Evolutionary conservation across 2,888 invertebrate genomes (phyloP), one percentile per base, ranked within the genome.

Genomic region (Philopedon plagiatum): DNA sequence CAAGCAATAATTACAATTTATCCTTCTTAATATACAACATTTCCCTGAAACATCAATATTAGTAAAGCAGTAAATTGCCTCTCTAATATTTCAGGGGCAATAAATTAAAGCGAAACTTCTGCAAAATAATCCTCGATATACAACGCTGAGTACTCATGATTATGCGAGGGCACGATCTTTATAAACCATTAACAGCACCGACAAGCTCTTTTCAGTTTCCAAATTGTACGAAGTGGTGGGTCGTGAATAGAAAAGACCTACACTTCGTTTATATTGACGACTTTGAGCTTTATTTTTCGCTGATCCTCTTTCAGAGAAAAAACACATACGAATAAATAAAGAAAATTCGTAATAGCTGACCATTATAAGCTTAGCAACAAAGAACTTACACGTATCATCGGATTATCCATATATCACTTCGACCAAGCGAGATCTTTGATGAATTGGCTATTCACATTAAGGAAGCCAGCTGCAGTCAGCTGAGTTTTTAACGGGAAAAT

Each of bases 121-220:
- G 62, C 13, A 29, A 65, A 58, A 46, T 57, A 46, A 15, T 49
- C 37, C 46, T 23, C 49, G 37, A 49, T 60, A 67, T 46, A 67
- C 29, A 32, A 49, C 26, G 32, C 26, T 49, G 49, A 67, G 49
- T 34, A 60, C 46, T 60, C 37, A 49, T 26, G 56, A 49, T 67
- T 67, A 67, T 67, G 66, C 49, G 37, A 23, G 21, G 29, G 26
- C 66, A 67, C 66, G 66, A 58, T 57, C 44, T 67, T 67, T 39
- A 58, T 49, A 15, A 60, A 49, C 58, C 23, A 26, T 58, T 58
- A 58, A 18, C 32, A 58, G 49, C 18, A 26, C 34, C 46, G 49
- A 26, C 5, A 9, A 15, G 21, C 19, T 15, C 34, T 15, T 49
- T 49, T 26, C 58, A 19, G 23, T 67, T 60, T 44, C 58, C 15